Conservation (phyloP, 2,113 vertebrate genomes). For the Thymallus thymallus region DNA sequence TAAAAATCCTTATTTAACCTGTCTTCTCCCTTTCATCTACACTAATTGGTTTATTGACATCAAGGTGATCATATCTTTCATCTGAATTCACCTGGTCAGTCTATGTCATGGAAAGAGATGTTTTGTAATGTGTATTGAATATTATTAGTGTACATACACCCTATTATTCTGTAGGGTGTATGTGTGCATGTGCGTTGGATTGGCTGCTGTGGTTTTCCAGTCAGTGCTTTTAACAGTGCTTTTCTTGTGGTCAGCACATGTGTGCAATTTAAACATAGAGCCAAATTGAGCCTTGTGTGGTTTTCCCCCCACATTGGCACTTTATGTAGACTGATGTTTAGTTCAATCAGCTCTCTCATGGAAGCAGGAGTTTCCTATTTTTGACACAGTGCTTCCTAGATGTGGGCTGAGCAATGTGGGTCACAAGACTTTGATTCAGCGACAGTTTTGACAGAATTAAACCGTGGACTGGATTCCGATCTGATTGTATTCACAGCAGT, state of each 20-base stretch:
- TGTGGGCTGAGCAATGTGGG: slow-evolving; percentile 62
- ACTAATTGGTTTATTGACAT: too few species aligned
- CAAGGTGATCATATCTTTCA: too few species aligned
- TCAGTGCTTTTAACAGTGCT: slow-evolving; percentile 67
- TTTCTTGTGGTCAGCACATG: slow-evolving; percentile 80
- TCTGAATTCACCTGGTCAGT: too few species aligned
- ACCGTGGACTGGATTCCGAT: slow-evolving; percentile 32
- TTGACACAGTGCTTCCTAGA: slow-evolving; percentile 52
- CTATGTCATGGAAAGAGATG: too few species aligned
- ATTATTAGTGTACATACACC: slow-evolving; percentile 29
- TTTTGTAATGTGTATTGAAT: slow-evolving; percentile 1
- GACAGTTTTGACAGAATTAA: slow-evolving; percentile 40
- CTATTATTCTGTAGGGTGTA: slow-evolving; percentile 38
- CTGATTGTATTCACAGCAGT: slow-evolving; percentile 46
- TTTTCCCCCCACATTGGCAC: slow-evolving; percentile 50
- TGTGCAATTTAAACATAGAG: slow-evolving; percentile 70
- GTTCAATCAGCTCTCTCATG: slow-evolving; percentile 59
- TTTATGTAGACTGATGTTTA: slow-evolving; percentile 58
- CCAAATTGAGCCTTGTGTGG: slow-evolving; percentile 57
- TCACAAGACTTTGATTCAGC: slow-evolving; percentile 54
- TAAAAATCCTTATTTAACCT: too few species aligned
- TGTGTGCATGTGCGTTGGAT: slow-evolving; percentile 38
- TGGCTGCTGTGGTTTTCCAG: slow-evolving; percentile 71
- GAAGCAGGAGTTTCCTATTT: slow-evolving; percentile 65
- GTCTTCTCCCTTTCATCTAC: too few species aligned